Percentiles rank a stretch among this genome's conserved stretches.
Conservation (phyloP, 1,140 invertebrate genomes). For the Armadillidium nasatum region DNA sequence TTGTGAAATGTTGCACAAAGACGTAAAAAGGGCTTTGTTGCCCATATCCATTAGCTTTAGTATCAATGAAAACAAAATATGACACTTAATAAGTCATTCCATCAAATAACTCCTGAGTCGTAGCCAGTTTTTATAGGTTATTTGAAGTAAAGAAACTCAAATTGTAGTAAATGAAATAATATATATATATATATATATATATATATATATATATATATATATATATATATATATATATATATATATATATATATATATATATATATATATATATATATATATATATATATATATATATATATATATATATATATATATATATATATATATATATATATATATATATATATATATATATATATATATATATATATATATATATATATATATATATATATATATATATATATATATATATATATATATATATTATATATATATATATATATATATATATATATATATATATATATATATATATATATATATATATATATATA, state of each 20-base stretch:
- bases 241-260: not conserved
- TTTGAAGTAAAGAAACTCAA: not conserved
- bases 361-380: constrained; percentile 12
- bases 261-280: constrained; percentile 2
- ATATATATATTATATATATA: constrained; percentile 11
- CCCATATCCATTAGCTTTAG: constrained; percentile 9
- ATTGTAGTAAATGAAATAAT: not conserved
- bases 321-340: not conserved
- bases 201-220: constrained; percentile 6
- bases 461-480: constrained; percentile 8
- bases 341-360: not conserved
- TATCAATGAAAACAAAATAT: constrained; percentile 4
- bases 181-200: constrained; percentile 6
- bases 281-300: constrained; percentile 6
- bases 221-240: not conserved
- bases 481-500: constrained; percentile 15
- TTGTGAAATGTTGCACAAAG: constrained; percentile 1
- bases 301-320: constrained; percentile 6
- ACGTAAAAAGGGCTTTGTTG: constrained; percentile 1
- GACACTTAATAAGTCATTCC: constrained; percentile 7
- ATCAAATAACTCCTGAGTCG: not conserved
- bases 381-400: constrained; percentile 15
- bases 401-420: constrained; percentile 12
- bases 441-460: constrained; percentile 15
- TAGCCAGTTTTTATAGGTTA: not conserved